phyloP scores from a whole-genome alignment of 23 tunicate genomes.

The Oikopleura dioica region DNA sequence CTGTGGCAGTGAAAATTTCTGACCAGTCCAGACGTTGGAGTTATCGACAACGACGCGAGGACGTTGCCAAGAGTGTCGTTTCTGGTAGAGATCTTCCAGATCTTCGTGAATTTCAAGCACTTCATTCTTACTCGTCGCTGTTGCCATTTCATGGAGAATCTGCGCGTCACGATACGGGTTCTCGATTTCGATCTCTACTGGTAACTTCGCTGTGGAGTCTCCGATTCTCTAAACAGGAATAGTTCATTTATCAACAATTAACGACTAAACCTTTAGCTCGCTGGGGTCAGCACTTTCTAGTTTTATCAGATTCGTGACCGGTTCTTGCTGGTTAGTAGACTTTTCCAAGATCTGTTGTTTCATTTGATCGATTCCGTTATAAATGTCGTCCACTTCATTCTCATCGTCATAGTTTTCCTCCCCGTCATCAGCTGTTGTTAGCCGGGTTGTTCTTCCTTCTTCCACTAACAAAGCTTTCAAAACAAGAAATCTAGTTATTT shows the following conservation, averaged over 20 bases:
- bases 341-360: not conserved
- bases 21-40: slow-evolving; percentile 20
- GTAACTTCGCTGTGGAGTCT: not conserved
- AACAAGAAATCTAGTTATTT: too few species aligned
- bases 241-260: not conserved
- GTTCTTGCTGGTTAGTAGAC: too few species aligned
- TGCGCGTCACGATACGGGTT: not conserved
- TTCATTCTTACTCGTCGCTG: not conserved
- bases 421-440: not conserved
- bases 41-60: slow-evolving; percentile 19
- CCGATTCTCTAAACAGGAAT: not conserved
- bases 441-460: not conserved
- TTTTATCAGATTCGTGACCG: too few species aligned
- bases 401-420: not conserved
- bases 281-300: too few species aligned
- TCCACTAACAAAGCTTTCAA: not conserved
- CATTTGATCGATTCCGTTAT: not conserved
- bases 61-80: slow-evolving; percentile 10
- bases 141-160: not conserved
- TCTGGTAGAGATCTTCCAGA: slow-evolving; percentile 34
- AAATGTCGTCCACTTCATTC: not conserved
- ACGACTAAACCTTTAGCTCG: too few species aligned
- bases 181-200: not conserved
- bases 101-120: slow-evolving; percentile 17
- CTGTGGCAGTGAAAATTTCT: slow-evolving; percentile 16